Base-by-base conservation (phyloP, 2,888 invertebrate genomes). In the Agrotis exclamationis region DNA sequence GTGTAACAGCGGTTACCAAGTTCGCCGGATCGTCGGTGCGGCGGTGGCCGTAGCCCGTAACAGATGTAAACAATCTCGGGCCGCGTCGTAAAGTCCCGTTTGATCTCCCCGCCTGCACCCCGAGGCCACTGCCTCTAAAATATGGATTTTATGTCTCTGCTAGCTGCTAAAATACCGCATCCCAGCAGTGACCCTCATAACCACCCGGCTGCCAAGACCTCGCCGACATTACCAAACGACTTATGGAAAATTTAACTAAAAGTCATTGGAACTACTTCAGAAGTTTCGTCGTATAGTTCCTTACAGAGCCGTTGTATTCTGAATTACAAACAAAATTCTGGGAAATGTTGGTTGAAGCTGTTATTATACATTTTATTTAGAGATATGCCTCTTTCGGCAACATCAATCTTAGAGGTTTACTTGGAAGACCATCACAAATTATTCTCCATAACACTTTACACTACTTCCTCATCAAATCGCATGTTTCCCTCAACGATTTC, bases 1-100 rank as follows among this genome's bases (percentile, higher is more conserved):
- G 91, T 91, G 87, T 86, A 84, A 85, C 93, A 91, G 94, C 89
- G 95, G 95, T 95, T 94, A 94, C 92, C 93, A 94, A 95, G 93
- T 95, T 95, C 91, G 91, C 75, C 77, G 54, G 71, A 50, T 76
- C 50, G 56, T 90, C 88, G 90, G 91, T 88, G 90, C 90, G 92
- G 93, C 93, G 89, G 90, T 93, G 92, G 92, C 88, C 90, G 95
- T 93, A 93, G 90, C 96, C 88, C 90, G 95, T 93, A 93, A 90
- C 96, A 96, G 96, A 96, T 96, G 96, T 96, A 96, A 96, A 96
- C 96, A 96, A 94, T 95, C 95, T 93, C 93, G 92, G 92, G 90
- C 89, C 92, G 89, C 90, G 93, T 94, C 95, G 93, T 96, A 96
- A 96, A 96, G 88, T 93, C 90, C 91, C 93, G 95, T 96, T 96